These are phyloP conservation scores for Dunckerocampus dactyliophorus DNA, from an alignment of 2,113 vertebrate species.

Conservation along the genomic window DNA sequence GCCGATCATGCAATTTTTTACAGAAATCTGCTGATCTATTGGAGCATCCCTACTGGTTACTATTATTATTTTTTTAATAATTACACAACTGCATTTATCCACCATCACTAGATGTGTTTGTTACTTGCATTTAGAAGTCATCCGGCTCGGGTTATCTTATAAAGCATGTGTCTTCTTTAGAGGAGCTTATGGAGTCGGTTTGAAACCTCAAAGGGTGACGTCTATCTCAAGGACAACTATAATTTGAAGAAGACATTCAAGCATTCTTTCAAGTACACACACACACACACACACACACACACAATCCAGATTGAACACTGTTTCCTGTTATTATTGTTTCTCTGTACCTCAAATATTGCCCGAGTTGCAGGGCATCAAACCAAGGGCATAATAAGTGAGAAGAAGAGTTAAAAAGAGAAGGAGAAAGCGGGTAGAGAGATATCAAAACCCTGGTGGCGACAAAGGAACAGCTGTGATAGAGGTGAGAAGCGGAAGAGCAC, in stretches of 20 bases:
- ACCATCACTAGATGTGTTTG: not conserved
- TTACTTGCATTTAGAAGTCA: not conserved
- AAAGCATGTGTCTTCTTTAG: not conserved
- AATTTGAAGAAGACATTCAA: slow-evolving; percentile 19
- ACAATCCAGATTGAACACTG: slow-evolving; percentile 28
- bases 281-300: slow-evolving; percentile 18
- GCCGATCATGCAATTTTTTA: too few species aligned
- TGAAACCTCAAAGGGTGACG: slow-evolving; percentile 53
- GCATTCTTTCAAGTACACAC: slow-evolving; percentile 5
- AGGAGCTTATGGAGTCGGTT: slow-evolving; percentile 52
- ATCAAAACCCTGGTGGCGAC: slow-evolving; percentile 36
- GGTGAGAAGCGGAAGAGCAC: slow-evolving; percentile 12
- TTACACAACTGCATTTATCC: too few species aligned
- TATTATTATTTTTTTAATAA: too few species aligned
- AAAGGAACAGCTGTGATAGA: slow-evolving; percentile 24
- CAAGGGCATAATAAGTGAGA: slow-evolving; percentile 47
- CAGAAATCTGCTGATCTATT: too few species aligned
- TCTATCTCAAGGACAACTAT: slow-evolving; percentile 56
- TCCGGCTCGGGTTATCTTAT: not conserved
- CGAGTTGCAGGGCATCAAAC: slow-evolving; percentile 40
- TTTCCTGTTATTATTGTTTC: slow-evolving; percentile 48
- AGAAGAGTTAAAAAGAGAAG: slow-evolving; percentile 14
- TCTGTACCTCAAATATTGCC: slow-evolving; percentile 16
- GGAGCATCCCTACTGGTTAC: too few species aligned
- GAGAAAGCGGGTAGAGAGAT: slow-evolving; percentile 23